phyloP scores from a whole-genome alignment of 2,113 vertebrate genomes.

The Oxygymnocypris stewartii region DNA sequence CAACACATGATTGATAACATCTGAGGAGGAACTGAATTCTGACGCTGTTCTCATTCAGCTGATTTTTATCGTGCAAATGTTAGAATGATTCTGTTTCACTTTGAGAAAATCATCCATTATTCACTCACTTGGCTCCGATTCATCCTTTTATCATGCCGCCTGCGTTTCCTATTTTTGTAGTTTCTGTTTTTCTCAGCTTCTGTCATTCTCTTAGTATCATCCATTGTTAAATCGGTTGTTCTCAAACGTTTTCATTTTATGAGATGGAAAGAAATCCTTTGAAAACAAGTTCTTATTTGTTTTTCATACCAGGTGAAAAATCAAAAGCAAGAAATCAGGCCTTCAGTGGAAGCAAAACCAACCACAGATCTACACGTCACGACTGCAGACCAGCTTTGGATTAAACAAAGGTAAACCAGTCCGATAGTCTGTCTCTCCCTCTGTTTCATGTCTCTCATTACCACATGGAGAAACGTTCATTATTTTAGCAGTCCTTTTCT shows the following conservation, averaged over 20 bases:
- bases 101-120: conserved; percentile 14
- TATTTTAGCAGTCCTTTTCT: conserved; percentile 5
- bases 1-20: neutral
- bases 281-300: neutral
- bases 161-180: neutral
- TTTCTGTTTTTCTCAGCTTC: neutral
- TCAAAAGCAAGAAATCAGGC: neutral
- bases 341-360: neutral
- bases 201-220: neutral
- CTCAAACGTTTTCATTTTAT: conserved; percentile 38
- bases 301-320: conserved; percentile 1
- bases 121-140: neutral
- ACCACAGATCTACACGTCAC: neutral
- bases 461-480: neutral
- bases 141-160: neutral
- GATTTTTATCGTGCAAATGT: conserved; percentile 10
- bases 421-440: conserved; percentile 40
- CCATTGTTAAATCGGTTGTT: neutral
- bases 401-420: conserved; percentile 49
- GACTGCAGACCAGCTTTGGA: neutral
- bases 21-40: neutral
- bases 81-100: neutral
- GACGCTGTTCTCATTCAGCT: neutral
- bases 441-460: conserved; percentile 15
- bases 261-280: conserved; percentile 31